Base-by-base conservation (phyloP, 1,140 invertebrate genomes). In the Plutomurus gul region DNA sequence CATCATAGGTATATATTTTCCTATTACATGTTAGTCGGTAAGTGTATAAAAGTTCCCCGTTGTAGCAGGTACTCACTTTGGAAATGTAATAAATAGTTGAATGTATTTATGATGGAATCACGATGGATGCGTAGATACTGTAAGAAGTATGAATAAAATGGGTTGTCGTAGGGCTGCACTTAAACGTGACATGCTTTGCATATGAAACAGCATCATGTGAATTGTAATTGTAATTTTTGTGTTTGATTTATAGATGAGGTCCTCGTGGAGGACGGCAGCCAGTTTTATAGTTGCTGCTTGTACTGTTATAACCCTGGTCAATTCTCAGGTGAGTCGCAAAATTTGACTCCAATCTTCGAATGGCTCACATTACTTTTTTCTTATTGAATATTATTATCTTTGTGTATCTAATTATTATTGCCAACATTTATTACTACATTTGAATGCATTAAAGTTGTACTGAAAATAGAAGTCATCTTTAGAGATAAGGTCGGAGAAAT, bases 211-310 rank as follows among this genome's bases (percentile, higher is more conserved):
- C n/a, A n/a, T 18, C 11, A 30, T 11, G 27, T n/a, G 11, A 20
- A 46, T 40, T 72, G 36, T 22, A 25, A 49, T 56, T 56, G 20
- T 36, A 46, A 39, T 30, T 65, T 36, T 60, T 22, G 16, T 60
- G 25, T 40, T 60, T 76, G 49, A 60, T 51, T 72, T 77, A 65
- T 37, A 79, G 78, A 79, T 79, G 78, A 71, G 78, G 78, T 79
- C 78, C 78, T 79, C 78, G 39, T 71, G 78, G 78, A 79, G 78
- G 78, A 79, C 78, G 56, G 72, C 78, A 71, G 78, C 78, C 40
- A 49, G 43, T 33, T 49, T 65, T 47, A 40, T 79, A 65, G 51
- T 47, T 46, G 78, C 78, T 36, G 78, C 78, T 46, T 79, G 37
- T 74, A 75, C 78, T 43, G 30, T 79, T 75, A 75, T 79, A 49